phyloP scores from a whole-genome alignment of 2,113 vertebrate genomes.

The Channa maculata region DNA sequence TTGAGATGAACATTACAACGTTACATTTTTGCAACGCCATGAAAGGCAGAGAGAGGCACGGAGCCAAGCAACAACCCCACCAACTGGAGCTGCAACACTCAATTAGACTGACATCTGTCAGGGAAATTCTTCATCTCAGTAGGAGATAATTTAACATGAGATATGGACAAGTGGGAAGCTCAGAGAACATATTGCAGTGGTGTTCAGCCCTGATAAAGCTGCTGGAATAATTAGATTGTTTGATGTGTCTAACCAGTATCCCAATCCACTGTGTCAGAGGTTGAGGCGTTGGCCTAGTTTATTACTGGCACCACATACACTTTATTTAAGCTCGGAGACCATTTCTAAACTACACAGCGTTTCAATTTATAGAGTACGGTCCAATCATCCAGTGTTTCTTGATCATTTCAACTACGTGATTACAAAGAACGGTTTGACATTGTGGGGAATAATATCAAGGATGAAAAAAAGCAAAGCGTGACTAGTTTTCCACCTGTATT shows the following conservation, averaged over 20 bases:
- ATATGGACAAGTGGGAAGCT: conserved; percentile 50
- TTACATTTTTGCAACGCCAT: conserved; percentile 34
- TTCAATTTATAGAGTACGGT: neutral
- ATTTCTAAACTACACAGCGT: conserved; percentile 1
- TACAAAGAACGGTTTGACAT: neutral
- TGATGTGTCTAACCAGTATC: conserved; percentile 46
- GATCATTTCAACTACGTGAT: neutral
- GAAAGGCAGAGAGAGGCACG: conserved; percentile 1
- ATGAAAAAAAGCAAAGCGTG: too few species aligned
- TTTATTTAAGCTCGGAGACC: conserved; percentile 5
- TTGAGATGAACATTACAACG: neutral
- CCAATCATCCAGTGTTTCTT: neutral
- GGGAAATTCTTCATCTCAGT: conserved; percentile 55
- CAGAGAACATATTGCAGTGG: conserved; percentile 41
- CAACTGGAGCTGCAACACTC: conserved; percentile 59
- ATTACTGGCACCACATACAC: conserved; percentile 12
- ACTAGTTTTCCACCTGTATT: neutral
- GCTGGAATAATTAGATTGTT: conserved; percentile 58
- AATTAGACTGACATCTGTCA: conserved; percentile 74
- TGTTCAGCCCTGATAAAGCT: conserved; percentile 55
- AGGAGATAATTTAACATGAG: conserved; percentile 58
- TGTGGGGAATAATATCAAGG: neutral
- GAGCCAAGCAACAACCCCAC: conserved; percentile 35
- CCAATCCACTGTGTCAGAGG: conserved; percentile 51
- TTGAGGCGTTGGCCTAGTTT: conserved; percentile 31